Base-by-base conservation (phyloP, 1,140 invertebrate genomes). In the Atta cephalotes region DNA sequence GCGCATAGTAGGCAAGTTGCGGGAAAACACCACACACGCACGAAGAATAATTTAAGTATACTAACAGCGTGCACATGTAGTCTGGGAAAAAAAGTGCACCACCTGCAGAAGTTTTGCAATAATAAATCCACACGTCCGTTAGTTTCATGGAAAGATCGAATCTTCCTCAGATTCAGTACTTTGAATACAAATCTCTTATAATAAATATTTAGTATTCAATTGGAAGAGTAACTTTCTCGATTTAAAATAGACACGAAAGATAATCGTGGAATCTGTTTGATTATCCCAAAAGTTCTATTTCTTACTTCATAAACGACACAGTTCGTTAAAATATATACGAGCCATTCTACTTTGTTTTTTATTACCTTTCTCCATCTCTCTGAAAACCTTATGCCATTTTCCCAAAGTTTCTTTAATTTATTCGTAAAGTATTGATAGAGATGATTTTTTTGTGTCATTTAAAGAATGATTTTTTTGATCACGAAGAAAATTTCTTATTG, bases 31-130 rank as follows among this genome's bases (percentile, higher is more conserved):
- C 56, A 79, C 12, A 66, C 60, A 28, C 80, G 45, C 45, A n/a
- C 49, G 18, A 53, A 68, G 21, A 79, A 85, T 74, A 66, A 65
- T 85, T 78, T 79, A 68, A 77, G 39, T 65, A 10, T 28, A 78
- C 76, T 45, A 79, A 56, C 51, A 78, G 16, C 60, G 21, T 63
- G 81, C 81, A 51, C 45, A 14, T n/a, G 62, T 78, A 16, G 21
- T 81, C 77, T 79, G 76, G 16, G 85, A 86, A 70, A 63, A 51
- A 68, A 70, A 81, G 14, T 71, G 66, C 49, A 66, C 14, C 45
- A 45, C 18, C n/a, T 45, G 39, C 39, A 65, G 51, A 39, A 49
- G 21, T 49, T 62, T 85, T 31, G 82, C 25, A 79, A 85, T 85
- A n/a, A 12, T 53, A 74, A 62, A 39, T 84, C 10, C 14, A 28